phyloP scores from a whole-genome alignment of 2,888 invertebrate genomes.

The Conops quadrifasciatus region DNA sequence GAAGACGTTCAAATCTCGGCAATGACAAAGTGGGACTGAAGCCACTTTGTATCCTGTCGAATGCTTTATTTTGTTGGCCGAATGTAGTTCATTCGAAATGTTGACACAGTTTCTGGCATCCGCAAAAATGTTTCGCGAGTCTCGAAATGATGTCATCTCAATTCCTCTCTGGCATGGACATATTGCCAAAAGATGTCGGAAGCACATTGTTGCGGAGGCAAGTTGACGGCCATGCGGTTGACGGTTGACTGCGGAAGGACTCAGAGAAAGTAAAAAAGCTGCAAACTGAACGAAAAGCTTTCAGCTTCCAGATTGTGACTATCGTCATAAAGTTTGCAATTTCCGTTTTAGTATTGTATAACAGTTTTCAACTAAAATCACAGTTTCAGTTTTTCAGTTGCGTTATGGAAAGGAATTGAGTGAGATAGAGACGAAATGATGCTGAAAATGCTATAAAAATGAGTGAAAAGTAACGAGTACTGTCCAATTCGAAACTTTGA shows the following conservation, averaged over 20 bases:
- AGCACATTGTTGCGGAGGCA: neutral
- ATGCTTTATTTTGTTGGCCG: conserved; percentile 52
- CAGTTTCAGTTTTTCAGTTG: too few species aligned
- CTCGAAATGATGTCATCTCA: conserved; percentile 34
- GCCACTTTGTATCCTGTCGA: conserved; percentile 51
- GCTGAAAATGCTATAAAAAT: neutral
- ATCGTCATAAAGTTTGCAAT: too few species aligned
- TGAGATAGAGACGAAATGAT: neutral
- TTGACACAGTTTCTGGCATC: conserved; percentile 29
- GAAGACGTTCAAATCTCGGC: conserved; percentile 54
- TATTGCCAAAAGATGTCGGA: neutral
- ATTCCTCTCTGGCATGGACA: neutral
- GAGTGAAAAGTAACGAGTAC: neutral
- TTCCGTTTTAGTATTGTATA: too few species aligned
- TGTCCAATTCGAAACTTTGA: too few species aligned
- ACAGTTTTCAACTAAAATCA: too few species aligned
- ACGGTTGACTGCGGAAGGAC: too few species aligned
- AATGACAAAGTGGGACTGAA: conserved; percentile 56
- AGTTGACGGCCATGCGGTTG: neutral
- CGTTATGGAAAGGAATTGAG: neutral
- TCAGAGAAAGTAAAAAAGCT: neutral
- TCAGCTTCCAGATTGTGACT: neutral
- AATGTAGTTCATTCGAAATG: conserved; percentile 40
- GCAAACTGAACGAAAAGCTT: neutral
- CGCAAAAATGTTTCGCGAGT: conserved; percentile 20